A percentile compares a stretch with the other conserved stretches of the same genome.
Evolutionary conservation across 2,888 invertebrate genomes (phyloP).

Genomic region (Aporophyla nigra): DNA sequence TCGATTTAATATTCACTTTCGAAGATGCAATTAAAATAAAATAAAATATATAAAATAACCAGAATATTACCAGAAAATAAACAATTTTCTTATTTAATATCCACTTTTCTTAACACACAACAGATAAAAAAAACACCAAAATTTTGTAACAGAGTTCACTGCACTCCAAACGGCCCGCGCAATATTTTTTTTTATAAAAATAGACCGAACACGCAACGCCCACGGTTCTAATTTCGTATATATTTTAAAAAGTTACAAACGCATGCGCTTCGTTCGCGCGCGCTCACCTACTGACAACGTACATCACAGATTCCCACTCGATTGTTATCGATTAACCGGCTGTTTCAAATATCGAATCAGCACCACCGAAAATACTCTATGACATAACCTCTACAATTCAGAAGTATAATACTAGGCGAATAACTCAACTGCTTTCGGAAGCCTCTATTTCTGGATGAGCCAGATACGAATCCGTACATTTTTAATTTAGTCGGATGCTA

Average conservation of each 20-base stretch:
- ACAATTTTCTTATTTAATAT: slow-evolving; percentile 42
- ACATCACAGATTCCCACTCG: slow-evolving; percentile 69
- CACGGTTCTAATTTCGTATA: slow-evolving; percentile 73
- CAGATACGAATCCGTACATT: slow-evolving; percentile 5
- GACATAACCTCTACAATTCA: slow-evolving; percentile 40
- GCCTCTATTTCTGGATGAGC: slow-evolving; percentile 18
- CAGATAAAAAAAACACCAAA: slow-evolving; percentile 63
- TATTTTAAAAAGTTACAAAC: slow-evolving; percentile 72
- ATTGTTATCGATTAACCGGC: slow-evolving; percentile 74
- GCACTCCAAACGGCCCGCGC: slow-evolving; percentile 79
- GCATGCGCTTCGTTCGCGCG: slow-evolving; percentile 82
- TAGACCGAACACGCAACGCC: slow-evolving; percentile 76
- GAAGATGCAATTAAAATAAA: slow-evolving; percentile 13
- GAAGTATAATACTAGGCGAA: slow-evolving; percentile 33
- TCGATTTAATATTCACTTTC: slow-evolving; percentile 41
- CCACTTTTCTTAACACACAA: slow-evolving; percentile 62
- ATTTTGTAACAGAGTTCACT: slow-evolving; percentile 80
- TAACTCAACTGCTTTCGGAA: slow-evolving; percentile 34
- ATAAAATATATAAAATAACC: slow-evolving; percentile 16
- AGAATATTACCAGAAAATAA: slow-evolving; percentile 42
- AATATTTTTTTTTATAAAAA: slow-evolving; percentile 79
- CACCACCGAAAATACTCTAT: slow-evolving; percentile 26
- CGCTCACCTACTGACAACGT: slow-evolving; percentile 78
- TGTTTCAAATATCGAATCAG: slow-evolving; percentile 65
- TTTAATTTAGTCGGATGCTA: slow-evolving; percentile 54